Base-by-base conservation (phyloP, 2,888 invertebrate genomes). In the Lutraria lutraria region DNA sequence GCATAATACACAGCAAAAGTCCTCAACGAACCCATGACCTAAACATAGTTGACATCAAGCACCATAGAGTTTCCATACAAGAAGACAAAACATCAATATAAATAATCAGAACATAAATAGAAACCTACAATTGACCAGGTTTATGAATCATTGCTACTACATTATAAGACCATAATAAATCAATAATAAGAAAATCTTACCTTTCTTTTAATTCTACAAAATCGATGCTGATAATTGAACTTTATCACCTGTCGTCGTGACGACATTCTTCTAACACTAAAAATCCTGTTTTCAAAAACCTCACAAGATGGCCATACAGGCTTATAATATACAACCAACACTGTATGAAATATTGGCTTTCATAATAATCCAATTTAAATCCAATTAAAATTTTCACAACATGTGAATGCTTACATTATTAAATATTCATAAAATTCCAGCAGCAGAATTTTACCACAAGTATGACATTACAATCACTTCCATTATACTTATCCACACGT, bases 151-250 rank as follows among this genome's bases (percentile, higher is more conserved):
- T n/a, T 4, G 25, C 12, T 25, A 63, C 21, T n/a, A 25, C 25
- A 21, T 2, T 63, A 63, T 19, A 63, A 68, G 21, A 25, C 12
- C 25, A 12, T 0, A 25, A 68, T 25, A n/a, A 34, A 34, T 76
- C 29, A 76, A 76, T 19, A 31, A 76, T 34, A 76, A 0, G 31
- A 16, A 19, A 72, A 31, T 34, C 83, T 56, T 88, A 90, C 90
- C 88, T 90, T 83, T 60, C 52, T 68, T 86, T 86, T 86, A 15
- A 83, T 80, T 68, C 83, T 83, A 34, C 88, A 60, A 43, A 90
- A 90, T 83, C 86, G 76, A 52, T 90, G 88, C 53, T 86, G 86
- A 72, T 88, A 86, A 72, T 90, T 90, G 54, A 88, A 88, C 80
- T 88, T 88, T 29, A 85, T 85, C 53, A 88, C 86, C 25, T 88